These are phyloP conservation scores for Dexiosoma caninum DNA, from an alignment of 2,888 invertebrate genomes.

Conservation along the genomic window DNA sequence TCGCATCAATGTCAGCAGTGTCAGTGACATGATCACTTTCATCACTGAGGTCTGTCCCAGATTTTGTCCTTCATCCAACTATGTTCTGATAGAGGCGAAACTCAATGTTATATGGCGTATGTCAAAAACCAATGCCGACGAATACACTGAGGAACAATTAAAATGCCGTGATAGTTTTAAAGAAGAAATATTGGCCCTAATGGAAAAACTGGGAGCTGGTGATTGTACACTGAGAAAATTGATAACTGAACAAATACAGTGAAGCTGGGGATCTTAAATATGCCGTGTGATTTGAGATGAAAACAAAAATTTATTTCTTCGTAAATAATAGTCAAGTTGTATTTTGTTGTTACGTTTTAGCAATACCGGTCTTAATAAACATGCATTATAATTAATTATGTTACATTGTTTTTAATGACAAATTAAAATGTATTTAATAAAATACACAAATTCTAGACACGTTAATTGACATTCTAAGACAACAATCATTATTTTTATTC, in stretches of 20 bases:
- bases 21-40: slow-evolving; percentile 75
- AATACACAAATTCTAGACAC: slow-evolving; percentile 53
- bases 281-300: background rate
- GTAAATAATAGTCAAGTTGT: too few relatives aligned
- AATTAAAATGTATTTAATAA: slow-evolving; percentile 58
- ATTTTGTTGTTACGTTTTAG: slow-evolving; percentile 29
- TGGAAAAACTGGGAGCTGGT: slow-evolving; percentile 76
- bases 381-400: slow-evolving; percentile 24
- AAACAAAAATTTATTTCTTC: background rate
- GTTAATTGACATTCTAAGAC: slow-evolving; percentile 64
- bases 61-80: slow-evolving; percentile 76
- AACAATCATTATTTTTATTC: slow-evolving; percentile 62
- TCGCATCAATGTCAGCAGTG: slow-evolving; percentile 73
- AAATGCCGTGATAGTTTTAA: slow-evolving; percentile 74
- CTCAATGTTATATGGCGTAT: slow-evolving; percentile 77
- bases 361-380: slow-evolving; percentile 9
- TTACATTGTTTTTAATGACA: slow-evolving; percentile 53
- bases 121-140: slow-evolving; percentile 70
- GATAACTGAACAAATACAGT: slow-evolving; percentile 73
- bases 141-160: slow-evolving; percentile 72
- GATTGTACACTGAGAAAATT: slow-evolving; percentile 76
- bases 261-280: background rate
- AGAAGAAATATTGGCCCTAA: slow-evolving; percentile 74
- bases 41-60: slow-evolving; percentile 75
- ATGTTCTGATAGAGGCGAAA: slow-evolving; percentile 77